Conservation (phyloP, 2,113 vertebrate genomes). For the Ursus arctos region DNA sequence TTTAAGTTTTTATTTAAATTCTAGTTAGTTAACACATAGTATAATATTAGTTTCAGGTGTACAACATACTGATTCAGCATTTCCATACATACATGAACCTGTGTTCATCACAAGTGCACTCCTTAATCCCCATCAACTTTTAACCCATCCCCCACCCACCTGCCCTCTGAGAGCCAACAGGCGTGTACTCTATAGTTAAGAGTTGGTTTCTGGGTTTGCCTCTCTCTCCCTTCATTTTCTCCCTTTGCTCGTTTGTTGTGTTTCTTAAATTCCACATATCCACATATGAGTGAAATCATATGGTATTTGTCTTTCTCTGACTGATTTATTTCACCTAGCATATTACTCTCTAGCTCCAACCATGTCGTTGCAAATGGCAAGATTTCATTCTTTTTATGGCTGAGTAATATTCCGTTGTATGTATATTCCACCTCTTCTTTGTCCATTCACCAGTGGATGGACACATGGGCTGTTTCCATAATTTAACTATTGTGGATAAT, state of each 20-base stretch:
- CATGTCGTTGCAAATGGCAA: not conserved
- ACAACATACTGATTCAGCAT: not conserved
- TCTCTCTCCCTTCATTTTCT: not conserved
- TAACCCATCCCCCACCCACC: not conserved
- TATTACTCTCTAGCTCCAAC: not conserved
- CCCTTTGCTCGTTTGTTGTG: not conserved
- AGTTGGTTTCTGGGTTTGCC: not conserved
- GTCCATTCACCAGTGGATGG: not conserved
- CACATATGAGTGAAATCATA: not conserved
- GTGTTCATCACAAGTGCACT: not conserved
- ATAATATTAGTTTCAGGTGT: not conserved
- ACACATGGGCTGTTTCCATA: not conserved
- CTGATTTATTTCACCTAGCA: not conserved
- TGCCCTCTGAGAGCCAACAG: not conserved
- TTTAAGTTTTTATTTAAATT: not conserved
- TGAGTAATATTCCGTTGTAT: not conserved
- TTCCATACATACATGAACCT: not conserved
- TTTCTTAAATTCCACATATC: not conserved
- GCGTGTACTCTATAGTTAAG: not conserved
- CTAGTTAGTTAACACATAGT: not conserved
- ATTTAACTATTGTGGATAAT: not conserved
- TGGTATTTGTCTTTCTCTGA: not conserved
- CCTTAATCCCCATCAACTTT: not conserved
- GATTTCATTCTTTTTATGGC: not conserved
- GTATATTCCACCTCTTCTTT: not conserved